Base-by-base conservation (phyloP, 2,888 invertebrate species). In the Cyrtodaria siliqua region DNA sequence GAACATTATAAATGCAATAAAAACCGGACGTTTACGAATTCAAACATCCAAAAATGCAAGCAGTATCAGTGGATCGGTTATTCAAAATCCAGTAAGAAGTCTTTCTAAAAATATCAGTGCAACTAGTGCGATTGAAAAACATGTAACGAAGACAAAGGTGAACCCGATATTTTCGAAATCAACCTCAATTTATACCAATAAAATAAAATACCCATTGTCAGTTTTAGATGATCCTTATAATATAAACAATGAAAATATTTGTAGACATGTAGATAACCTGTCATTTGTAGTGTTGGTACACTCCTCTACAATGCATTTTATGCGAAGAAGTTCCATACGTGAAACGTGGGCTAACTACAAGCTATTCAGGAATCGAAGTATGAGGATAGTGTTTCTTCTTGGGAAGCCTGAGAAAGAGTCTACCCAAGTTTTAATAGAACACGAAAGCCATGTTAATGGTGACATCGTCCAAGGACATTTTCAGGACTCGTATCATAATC, bases 401-500 rank as follows among this genome's bases (percentile, higher is more conserved):
- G 89, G 90, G 0, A 40, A 63, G 29, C 72, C 87, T 8, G 40
- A 55, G 27, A 74, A 85, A 53, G 68, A 63, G 14, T 62, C 78
- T 1, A 79, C 82, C 2, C 87, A 88, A 71, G 56, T 74, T 0
- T 56, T 80, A 20, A 79, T 90, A 16, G 86, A 88, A 63, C 86
- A 87, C 47, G 90, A 90, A 66, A 86, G 79, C 47, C 57, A 70
- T 1, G 56, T 85, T 1, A 81, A 87, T 61, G 71, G 79, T 6
- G 90, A 90, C 66, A 85, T 90, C 16, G 82, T 90, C n/a, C 89
- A 90, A 60, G 89, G 89, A 1, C 60, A 87, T 6, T 90, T 89
- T 71, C 23, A 69, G 16, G 90, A 90, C 59, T 66, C 85, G 0
- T 90, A 89, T 66, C 80, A 61, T 29, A 90, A 90, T 74, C 71